Base-by-base conservation (phyloP, 2,888 invertebrate genomes). In the Mesoligia furuncula region DNA sequence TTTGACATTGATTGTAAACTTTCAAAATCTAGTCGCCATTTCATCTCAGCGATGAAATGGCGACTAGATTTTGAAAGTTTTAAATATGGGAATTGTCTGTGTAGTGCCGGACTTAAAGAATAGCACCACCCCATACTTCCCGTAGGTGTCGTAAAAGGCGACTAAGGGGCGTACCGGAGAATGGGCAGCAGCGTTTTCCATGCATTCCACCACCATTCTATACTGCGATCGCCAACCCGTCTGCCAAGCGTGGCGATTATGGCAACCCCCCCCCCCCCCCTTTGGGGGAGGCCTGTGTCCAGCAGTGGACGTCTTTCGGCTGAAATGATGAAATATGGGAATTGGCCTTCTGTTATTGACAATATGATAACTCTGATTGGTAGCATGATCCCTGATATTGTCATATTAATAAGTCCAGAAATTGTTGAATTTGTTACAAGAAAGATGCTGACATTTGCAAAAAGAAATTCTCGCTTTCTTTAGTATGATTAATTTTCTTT, bases 401-500 rank as follows among this genome's bases (percentile, higher is more conserved):
- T 9, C 24, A 51, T 15, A 31, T 65, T 48, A 42, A 13, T 15
- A 51, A 54, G 8, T 31, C 0, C 45, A 24, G 5, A 48, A 66
- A 20, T n/a, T 4, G 31, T 31, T 31, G 31, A 48, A 66, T 15
- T n/a, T 1, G n/a, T 61, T n/a, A 4, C 24, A 59, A 1, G 7
- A 71, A 59, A 36, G 1, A 51, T 62, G 15, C n/a, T 59, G 62
- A 1, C 57, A 84, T 73, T 81, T 72, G n/a, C n/a, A 39, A 62
- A 62, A 62, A 15, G 6, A 70, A 83, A 42, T 20, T 45, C 24
- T 42, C 15, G 27, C 17, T 20, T 13, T 57, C 27, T 73, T 57
- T 59, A 36, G 42, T 79, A 45, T 71, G 42, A 71, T 78, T 67
- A 62, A 61, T 66, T 73, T 66, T 42, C 48, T 73, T 74, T 48